These are phyloP conservation scores for Gallinago nigripennis DNA, from an alignment of 2,797 vertebrate genomes.

Conservation along the genomic window DNA sequence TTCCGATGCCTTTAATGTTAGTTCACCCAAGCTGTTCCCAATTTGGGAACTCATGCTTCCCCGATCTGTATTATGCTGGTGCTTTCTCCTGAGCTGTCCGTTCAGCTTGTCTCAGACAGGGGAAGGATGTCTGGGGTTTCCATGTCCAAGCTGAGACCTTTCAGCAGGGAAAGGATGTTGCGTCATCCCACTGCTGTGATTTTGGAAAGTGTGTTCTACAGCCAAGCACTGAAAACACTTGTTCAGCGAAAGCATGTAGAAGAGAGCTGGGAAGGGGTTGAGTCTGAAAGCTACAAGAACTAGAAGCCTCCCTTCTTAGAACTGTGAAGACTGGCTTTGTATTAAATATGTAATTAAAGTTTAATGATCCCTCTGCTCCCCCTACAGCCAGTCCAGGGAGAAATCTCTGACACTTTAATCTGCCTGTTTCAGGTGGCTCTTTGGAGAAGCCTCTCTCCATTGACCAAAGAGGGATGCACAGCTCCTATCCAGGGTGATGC, in stretches of 20 bases:
- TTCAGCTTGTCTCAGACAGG: neutral
- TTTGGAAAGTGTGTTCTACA: neutral
- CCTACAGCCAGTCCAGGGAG: neutral
- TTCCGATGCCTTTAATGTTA: neutral
- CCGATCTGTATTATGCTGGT: accelerated
- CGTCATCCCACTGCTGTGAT: neutral
- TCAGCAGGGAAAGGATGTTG: neutral
- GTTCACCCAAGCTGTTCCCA: neutral
- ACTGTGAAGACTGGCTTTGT: neutral
- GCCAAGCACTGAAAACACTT: neutral
- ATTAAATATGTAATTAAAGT: neutral
- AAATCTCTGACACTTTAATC: neutral
- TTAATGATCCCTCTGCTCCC: neutral
- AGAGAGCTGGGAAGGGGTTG: neutral
- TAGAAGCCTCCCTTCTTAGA: neutral
- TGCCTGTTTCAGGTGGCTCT: neutral
- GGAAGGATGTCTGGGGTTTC: neutral
- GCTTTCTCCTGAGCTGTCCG: neutral
- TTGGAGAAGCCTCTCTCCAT: neutral
- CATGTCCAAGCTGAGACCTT: neutral
- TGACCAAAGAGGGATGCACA: neutral
- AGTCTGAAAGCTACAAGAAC: neutral
- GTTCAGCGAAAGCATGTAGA: neutral
- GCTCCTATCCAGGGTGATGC: accelerated
- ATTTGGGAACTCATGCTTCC: neutral